A percentile compares a stretch with the other conserved stretches of the same genome.
Conservation (phyloP, 1,140 invertebrate genomes). For the Calosoma granatense region DNA sequence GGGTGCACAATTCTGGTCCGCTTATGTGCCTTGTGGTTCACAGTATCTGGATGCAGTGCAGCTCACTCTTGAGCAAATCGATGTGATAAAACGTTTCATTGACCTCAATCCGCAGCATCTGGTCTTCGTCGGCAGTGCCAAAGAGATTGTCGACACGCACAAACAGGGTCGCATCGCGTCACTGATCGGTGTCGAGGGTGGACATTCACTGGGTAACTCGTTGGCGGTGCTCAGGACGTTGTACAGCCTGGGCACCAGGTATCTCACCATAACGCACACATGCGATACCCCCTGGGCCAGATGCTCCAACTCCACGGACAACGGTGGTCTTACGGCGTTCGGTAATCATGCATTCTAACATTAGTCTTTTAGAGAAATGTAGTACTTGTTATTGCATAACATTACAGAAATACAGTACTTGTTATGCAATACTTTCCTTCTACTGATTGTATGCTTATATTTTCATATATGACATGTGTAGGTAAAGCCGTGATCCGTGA, state of each 20-base stretch:
- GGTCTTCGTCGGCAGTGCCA: slow-evolving; percentile 55
- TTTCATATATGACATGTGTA: not conserved
- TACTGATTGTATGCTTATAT: too few relatives aligned
- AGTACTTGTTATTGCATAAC: not conserved
- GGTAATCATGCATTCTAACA: slow-evolving; percentile 32
- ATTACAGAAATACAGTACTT: not conserved
- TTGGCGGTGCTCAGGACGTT: slow-evolving; percentile 71
- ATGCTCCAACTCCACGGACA: slow-evolving; percentile 22
- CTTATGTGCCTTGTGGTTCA: slow-evolving; percentile 72
- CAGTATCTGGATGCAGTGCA: slow-evolving; percentile 74
- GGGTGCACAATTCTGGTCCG: slow-evolving; percentile 75
- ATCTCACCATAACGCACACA: slow-evolving; percentile 69
- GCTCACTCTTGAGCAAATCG: slow-evolving; percentile 77
- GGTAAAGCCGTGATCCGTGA: slow-evolving; percentile 64
- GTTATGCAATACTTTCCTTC: not conserved
- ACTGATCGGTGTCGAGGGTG: slow-evolving; percentile 76
- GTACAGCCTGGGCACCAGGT: slow-evolving; percentile 72
- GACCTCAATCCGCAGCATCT: slow-evolving; percentile 62
- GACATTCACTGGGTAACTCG: slow-evolving; percentile 76
- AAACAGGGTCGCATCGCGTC: slow-evolving; percentile 67
- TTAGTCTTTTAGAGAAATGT: not conserved
- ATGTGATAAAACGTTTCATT: slow-evolving; percentile 77
- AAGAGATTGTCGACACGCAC: slow-evolving; percentile 66
- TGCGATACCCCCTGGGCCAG: slow-evolving; percentile 70
- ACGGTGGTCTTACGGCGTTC: slow-evolving; percentile 49